Percentiles rank a stretch among this genome's conserved stretches.
These are phyloP conservation scores for Catocala nupta DNA, from an alignment of 2,888 invertebrate species.

Conservation along the genomic window DNA sequence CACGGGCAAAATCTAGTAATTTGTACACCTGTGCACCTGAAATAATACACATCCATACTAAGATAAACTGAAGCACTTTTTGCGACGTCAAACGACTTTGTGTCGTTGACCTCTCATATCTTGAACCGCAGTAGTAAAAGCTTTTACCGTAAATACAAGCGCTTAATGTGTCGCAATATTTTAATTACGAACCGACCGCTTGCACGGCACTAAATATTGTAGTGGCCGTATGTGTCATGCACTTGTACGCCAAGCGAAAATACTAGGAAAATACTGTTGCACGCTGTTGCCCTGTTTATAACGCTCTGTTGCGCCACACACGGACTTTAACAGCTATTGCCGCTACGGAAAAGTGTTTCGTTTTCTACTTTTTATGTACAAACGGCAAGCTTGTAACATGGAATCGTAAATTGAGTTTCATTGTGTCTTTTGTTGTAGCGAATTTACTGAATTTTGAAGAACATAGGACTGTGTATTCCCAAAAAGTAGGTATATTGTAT, in stretches of 20 bases:
- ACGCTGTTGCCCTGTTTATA: constrained; percentile 11
- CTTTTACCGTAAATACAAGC: constrained; percentile 35
- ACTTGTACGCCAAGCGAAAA: constrained; percentile 18
- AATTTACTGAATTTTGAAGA: too few relatives aligned
- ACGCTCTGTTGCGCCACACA: constrained; percentile 13
- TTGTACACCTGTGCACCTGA: too few relatives aligned
- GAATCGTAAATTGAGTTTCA: too few relatives aligned
- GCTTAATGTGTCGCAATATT: constrained; percentile 54
- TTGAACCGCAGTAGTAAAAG: constrained; percentile 4
- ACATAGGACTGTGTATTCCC: too few relatives aligned
- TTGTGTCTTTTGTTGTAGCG: too few relatives aligned
- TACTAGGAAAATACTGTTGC: constrained; percentile 14
- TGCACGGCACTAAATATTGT: constrained; percentile 30
- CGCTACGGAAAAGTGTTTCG: not conserved
- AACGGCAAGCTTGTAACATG: too few relatives aligned
- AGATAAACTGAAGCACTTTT: too few relatives aligned
- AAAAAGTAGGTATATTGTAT: too few relatives aligned
- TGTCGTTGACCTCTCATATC: not conserved
- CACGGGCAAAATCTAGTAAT: too few relatives aligned
- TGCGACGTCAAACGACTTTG: not conserved
- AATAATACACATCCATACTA: too few relatives aligned
- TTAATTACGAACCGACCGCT: constrained; percentile 50
- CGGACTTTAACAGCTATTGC: constrained; percentile 19
- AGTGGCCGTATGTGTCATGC: constrained; percentile 35
- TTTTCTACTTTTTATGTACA: not conserved